These are phyloP conservation scores for Sprattus sprattus DNA, from an alignment of 2,113 vertebrate species.

Conservation along the genomic window DNA sequence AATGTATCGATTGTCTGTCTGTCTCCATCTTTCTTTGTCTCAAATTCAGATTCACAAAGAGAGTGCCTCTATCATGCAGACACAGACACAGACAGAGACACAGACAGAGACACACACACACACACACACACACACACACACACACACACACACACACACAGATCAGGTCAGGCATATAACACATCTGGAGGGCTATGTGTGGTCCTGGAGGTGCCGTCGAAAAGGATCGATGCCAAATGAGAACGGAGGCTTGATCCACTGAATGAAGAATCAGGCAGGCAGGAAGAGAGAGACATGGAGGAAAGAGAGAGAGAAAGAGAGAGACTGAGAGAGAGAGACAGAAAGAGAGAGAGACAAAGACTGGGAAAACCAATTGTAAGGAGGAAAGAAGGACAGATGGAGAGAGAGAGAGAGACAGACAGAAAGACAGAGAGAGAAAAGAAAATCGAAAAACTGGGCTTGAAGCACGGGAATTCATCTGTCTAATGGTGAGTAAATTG, in stretches of 20 bases:
- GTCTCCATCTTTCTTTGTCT: background rate
- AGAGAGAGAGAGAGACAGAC: background rate
- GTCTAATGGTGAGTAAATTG: too few species aligned
- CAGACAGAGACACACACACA: background rate
- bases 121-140: background rate
- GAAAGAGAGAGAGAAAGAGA: background rate
- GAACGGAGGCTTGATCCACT: constrained; percentile 27
- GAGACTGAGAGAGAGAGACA: too few species aligned
- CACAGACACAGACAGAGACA: background rate
- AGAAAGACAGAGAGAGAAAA: background rate
- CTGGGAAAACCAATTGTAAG: background rate
- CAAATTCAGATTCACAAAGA: background rate
- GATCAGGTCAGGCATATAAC: constrained; percentile 25
- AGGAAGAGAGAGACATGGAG: too few species aligned
- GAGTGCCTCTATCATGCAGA: background rate
- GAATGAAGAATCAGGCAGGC: background rate
- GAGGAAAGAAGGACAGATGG: background rate
- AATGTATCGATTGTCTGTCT: background rate
- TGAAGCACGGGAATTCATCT: too few species aligned
- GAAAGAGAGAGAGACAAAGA: background rate
- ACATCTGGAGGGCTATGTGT: constrained; percentile 28
- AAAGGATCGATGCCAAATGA: constrained; percentile 3
- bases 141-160: background rate
- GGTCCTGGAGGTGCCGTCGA: constrained; percentile 24
- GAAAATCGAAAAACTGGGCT: too few species aligned